These are phyloP conservation scores for Eupeodes latifasciatus DNA, from an alignment of 2,888 invertebrate species.

Conservation along the genomic window DNA sequence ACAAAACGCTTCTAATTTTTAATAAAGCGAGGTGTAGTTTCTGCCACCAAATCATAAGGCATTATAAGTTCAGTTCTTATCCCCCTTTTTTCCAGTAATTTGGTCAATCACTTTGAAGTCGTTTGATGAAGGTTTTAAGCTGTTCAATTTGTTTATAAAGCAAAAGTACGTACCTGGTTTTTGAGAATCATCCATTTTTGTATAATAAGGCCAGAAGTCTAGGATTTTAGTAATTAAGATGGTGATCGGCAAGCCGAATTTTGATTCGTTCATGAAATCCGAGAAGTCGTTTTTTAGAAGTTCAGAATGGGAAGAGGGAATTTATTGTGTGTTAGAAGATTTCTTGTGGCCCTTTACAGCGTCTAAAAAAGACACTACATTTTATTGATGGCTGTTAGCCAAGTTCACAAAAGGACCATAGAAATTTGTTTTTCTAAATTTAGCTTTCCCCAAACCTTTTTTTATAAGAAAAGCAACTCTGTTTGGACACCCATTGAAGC, in stretches of 20 bases:
- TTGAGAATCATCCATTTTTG: neutral
- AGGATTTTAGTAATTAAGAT: no score
- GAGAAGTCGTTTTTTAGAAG: neutral
- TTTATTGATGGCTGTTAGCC: neutral
- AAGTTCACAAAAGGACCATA: neutral
- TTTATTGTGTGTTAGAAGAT: neutral
- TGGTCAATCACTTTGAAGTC: neutral
- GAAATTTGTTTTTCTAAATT: neutral
- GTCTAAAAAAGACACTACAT: neutral
- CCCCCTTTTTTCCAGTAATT: neutral
- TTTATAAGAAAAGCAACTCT: neutral
- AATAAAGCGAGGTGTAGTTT: neutral
- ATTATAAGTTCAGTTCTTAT: neutral
- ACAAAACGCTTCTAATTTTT: neutral
- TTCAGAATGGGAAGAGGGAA: no score
- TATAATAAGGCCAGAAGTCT: no score
- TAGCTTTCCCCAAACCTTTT: neutral
- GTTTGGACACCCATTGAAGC: neutral
- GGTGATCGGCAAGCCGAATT: neutral
- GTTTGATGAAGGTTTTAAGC: neutral
- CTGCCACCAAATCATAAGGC: neutral
- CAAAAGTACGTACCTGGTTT: neutral
- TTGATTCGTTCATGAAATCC: neutral
- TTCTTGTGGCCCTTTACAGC: neutral
- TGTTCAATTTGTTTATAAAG: neutral